A percentile compares a stretch with the other conserved stretches of the same genome.
Evolutionary conservation across 2,113 vertebrate genomes (phyloP).

Genomic region (Morone saxatilis): DNA sequence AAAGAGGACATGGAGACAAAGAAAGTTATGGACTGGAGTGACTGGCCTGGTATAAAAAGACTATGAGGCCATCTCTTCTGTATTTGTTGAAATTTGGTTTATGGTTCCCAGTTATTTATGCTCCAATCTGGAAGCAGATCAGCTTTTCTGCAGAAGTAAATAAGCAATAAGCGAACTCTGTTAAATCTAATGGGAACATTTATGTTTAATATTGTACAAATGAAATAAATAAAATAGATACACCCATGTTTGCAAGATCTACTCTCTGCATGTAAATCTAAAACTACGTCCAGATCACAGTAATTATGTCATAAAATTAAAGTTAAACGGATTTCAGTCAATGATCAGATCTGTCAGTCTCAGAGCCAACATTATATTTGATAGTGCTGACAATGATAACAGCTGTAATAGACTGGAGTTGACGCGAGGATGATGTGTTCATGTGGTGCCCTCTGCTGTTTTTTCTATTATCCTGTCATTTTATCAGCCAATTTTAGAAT

Average conservation of each 20-base stretch:
- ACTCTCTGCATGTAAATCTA: too few species aligned
- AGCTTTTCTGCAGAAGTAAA: not conserved
- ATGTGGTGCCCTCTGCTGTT: slow-evolving; percentile 70
- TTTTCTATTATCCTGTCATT: not conserved
- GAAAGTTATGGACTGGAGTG: not conserved
- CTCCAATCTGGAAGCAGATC: not conserved
- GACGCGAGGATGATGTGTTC: slow-evolving; percentile 1
- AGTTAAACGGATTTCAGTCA: too few species aligned
- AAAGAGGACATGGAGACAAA: not conserved
- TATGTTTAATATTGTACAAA: not conserved
- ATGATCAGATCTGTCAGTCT: not conserved
- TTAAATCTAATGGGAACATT: not conserved
- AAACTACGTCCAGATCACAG: too few species aligned
- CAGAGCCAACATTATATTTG: not conserved
- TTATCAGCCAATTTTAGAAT: not conserved
- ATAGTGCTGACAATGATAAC: not conserved
- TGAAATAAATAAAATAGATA: too few species aligned
- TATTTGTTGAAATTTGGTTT: not conserved
- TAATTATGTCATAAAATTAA: too few species aligned
- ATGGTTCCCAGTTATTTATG: not conserved
- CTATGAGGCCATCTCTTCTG: not conserved
- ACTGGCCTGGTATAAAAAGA: not conserved
- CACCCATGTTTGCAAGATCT: too few species aligned
- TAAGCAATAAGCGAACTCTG: not conserved
- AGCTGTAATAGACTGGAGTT: not conserved